Conservation (phyloP, 2,113 vertebrate species). For the Leuciscus idus region DNA sequence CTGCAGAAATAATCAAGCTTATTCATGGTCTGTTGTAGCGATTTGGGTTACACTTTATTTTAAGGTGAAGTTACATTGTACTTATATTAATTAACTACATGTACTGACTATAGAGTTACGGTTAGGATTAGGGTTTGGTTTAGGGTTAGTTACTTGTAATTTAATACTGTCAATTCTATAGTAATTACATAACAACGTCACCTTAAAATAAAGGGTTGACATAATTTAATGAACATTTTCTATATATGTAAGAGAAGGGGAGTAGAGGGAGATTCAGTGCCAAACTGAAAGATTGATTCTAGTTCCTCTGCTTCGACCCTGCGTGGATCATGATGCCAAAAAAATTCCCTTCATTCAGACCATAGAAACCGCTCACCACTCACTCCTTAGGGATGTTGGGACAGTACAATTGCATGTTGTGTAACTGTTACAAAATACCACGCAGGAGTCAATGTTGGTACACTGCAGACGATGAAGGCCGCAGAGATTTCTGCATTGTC, state of each 20-base stretch:
- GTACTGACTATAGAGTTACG: too few relatives aligned
- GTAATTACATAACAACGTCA: too few relatives aligned
- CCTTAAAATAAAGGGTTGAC: too few relatives aligned
- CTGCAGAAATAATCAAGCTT: too few relatives aligned
- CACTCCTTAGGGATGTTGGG: background rate
- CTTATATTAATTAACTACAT: too few relatives aligned
- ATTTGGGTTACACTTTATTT: too few relatives aligned
- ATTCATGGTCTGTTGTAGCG: too few relatives aligned
- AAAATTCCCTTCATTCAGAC: background rate
- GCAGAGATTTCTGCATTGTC: slow-evolving; percentile 34
- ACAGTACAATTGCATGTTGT: slow-evolving; percentile 46
- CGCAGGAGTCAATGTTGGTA: background rate
- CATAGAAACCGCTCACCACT: slow-evolving; percentile 1
- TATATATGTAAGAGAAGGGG: background rate
- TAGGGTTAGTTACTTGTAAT: too few relatives aligned
- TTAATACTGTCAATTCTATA: too few relatives aligned
- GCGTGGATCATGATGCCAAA: background rate
- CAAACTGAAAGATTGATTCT: background rate
- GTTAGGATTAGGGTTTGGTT: too few relatives aligned
- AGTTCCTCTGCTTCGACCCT: slow-evolving; percentile 1
- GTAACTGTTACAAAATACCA: slow-evolving; percentile 39
- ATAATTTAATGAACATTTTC: background rate
- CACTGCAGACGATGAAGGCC: slow-evolving; percentile 20
- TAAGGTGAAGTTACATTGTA: too few relatives aligned
- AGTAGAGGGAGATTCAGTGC: background rate